Base-by-base conservation (phyloP, 2,113 vertebrate genomes). In the Falcunculus frontatus region DNA sequence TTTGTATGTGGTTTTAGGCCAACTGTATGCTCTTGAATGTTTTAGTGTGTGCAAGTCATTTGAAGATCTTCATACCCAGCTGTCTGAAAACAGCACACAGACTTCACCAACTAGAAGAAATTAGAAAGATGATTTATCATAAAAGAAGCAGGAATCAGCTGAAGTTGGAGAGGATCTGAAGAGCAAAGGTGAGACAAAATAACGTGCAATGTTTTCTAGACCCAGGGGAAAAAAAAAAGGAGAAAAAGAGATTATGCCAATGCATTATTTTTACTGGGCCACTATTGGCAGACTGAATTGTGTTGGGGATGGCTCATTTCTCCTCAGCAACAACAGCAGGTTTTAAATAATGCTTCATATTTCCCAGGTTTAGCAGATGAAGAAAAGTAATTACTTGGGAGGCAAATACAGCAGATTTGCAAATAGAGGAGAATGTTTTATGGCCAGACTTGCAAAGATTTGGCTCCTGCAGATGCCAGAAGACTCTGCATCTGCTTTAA, bases 401-500 rank as follows among this genome's bases (percentile, higher is more conserved):
- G 52, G 89, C 69, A 93, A 90, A 75, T 25, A 89, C 60, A 92
- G 50, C 47, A 86, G 88, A 96, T 95, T 93, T 95, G 83, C 59
- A 95, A 97, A 94, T 56, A 96, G 70, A 96, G 59, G 75, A 92
- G 69, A 78, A 68, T 84, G 89, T 92, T 95, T 95, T 92, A 95
- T 57, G 57, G 84, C 80, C 89, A 87, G 89, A 82, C 84, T 76
- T 91, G 73, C 44, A 87, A 92, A 94, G 74, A 94, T 81, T 95
- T 90, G 84, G 80, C 87, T 94, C 56, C 80, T 89, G 73, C 57
- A 95, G 84, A 91, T 2, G 53, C 84, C 94, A 95, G 76, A 89
- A 89, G 65, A 93, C 37, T 90, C 57, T 52, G 86, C 73, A 92
- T 78, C 84, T 95, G 84, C 94, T 95, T 95, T 91, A 89, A 91